A percentile compares a stretch with the other conserved stretches of the same genome.
These are phyloP conservation scores for Diorhabda elongata DNA, from an alignment of 1,140 invertebrate species.

Conservation along the genomic window DNA sequence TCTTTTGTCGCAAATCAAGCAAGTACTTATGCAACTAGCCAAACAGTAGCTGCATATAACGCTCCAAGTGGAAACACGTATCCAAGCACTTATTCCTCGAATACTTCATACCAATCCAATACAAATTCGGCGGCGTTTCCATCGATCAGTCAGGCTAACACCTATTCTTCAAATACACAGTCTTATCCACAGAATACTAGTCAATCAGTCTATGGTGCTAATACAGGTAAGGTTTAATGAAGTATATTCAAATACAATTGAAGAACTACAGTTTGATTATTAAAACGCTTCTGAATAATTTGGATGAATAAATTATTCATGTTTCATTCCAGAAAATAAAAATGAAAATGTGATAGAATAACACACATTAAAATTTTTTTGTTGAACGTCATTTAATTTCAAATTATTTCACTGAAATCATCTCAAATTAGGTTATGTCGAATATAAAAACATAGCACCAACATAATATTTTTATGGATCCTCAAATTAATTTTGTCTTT, in stretches of 20 bases:
- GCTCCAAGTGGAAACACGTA: slow-evolving; percentile 32
- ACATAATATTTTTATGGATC: no score
- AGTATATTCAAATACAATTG: no score
- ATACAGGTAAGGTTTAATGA: slow-evolving; percentile 31
- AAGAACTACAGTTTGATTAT: no score
- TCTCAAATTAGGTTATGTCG: no score
- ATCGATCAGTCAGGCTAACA: slow-evolving; percentile 38
- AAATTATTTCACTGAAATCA: no score
- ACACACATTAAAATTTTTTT: no score
- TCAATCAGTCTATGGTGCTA: slow-evolving; percentile 45
- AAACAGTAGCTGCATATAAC: slow-evolving; percentile 30
- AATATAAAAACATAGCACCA: no score
- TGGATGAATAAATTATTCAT: no score
- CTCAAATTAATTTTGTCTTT: no score
- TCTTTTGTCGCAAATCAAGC: slow-evolving; percentile 40
- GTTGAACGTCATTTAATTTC: no score
- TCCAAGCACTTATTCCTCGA: slow-evolving; percentile 34
- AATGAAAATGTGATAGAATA: neutral
- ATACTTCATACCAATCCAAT: slow-evolving; percentile 33
- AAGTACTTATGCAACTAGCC: slow-evolving; percentile 40
- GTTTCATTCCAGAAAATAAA: neutral
- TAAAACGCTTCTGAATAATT: no score
- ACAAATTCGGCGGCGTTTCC: slow-evolving; percentile 33
- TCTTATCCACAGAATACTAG: slow-evolving; percentile 40
- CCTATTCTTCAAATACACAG: slow-evolving; percentile 32